Evolutionary conservation across 2,797 vertebrate species (phyloP).

Genomic region (Steatocranus sp.): DNA sequence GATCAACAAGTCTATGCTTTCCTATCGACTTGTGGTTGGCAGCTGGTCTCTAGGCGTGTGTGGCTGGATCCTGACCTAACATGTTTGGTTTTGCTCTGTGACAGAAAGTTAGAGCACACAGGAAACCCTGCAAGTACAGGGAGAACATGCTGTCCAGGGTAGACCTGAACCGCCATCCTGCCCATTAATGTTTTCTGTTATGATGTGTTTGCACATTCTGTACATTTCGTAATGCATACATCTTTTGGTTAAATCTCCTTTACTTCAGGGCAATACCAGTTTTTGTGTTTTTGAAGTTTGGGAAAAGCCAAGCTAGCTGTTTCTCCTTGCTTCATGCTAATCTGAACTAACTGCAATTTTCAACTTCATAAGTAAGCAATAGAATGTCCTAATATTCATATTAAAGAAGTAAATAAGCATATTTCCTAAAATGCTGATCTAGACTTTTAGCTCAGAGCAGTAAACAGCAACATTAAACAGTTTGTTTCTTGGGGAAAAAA

Average conservation of each 20-base stretch:
- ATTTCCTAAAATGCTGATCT: background rate
- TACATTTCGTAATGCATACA: background rate
- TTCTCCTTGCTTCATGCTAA: background rate
- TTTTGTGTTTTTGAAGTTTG: background rate
- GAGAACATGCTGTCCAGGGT: background rate
- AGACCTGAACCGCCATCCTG: background rate
- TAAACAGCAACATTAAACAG: background rate
- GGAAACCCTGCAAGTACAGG: background rate
- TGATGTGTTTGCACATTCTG: background rate
- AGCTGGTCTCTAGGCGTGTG: background rate
- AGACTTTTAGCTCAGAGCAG: background rate
- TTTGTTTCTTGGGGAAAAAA: background rate
- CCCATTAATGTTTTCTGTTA: background rate
- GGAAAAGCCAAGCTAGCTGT: background rate
- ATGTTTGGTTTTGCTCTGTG: background rate
- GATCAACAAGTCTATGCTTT: too few species aligned
- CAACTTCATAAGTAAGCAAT: background rate
- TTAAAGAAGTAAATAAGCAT: background rate
- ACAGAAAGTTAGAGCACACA: background rate
- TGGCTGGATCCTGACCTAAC: background rate
- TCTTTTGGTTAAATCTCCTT: background rate
- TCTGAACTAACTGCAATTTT: background rate
- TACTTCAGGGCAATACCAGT: background rate
- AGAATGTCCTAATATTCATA: background rate
- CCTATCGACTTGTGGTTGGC: background rate